These are phyloP conservation scores for Serranus cabrilla DNA, from an alignment of 2,797 vertebrate species.

Conservation along the genomic window DNA sequence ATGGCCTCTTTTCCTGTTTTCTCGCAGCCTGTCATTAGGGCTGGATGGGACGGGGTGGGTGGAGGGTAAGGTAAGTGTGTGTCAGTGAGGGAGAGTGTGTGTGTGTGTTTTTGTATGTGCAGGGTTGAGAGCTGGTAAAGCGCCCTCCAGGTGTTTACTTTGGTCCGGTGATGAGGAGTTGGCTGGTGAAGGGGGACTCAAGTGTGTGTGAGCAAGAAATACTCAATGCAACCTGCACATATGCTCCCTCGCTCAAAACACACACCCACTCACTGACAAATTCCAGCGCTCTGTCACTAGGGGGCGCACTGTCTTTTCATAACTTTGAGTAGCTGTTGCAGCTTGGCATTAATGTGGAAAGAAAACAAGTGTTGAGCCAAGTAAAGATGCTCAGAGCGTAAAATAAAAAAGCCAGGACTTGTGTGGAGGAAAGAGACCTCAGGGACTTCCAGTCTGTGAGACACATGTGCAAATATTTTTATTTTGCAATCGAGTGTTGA, in stretches of 20 bases:
- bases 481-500: slow-evolving; percentile 38
- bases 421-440: slow-evolving; percentile 12
- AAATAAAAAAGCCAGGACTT: slow-evolving; percentile 26
- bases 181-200: slow-evolving; percentile 17
- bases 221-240: slow-evolving; percentile 3
- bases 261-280: neutral
- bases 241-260: slow-evolving; percentile 1
- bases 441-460: slow-evolving; percentile 39
- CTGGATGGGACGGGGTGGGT: slow-evolving; percentile 21
- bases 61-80: slow-evolving; percentile 35
- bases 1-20: slow-evolving; percentile 81
- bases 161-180: slow-evolving; percentile 60
- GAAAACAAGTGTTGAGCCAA: slow-evolving; percentile 39
- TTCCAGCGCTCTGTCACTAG: slow-evolving; percentile 44
- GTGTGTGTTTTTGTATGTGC: slow-evolving; percentile 24
- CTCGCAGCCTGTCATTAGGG: slow-evolving; percentile 78
- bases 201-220: slow-evolving; percentile 18
- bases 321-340: slow-evolving; percentile 27
- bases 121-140: slow-evolving; percentile 30
- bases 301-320: slow-evolving; percentile 53
- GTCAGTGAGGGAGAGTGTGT: neutral
- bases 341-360: slow-evolving; percentile 33
- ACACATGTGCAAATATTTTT: slow-evolving; percentile 51
- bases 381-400: slow-evolving; percentile 41
- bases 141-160: slow-evolving; percentile 70